phyloP scores from a whole-genome alignment of 2,888 invertebrate genomes.

The Zaprionus lineosus region DNA sequence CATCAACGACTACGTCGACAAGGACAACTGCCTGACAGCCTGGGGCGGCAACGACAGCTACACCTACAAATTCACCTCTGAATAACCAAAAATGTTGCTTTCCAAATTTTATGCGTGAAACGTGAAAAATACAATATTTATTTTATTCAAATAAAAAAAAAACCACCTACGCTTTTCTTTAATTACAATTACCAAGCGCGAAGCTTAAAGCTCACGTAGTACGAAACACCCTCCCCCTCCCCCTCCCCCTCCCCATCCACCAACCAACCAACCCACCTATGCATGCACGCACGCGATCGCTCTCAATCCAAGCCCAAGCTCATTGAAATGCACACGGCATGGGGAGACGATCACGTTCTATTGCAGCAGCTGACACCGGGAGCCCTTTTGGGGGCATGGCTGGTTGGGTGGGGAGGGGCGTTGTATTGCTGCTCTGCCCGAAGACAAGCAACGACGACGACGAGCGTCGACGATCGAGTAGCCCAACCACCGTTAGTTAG shows the following conservation, averaged over 20 bases:
- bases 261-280: too few relatives aligned
- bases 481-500: conserved; percentile 61
- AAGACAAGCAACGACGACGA: conserved; percentile 45
- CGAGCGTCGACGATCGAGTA: conserved; percentile 13
- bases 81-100: too few relatives aligned
- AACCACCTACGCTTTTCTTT: too few relatives aligned
- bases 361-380: conserved; percentile 43
- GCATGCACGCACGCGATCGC: not conserved
- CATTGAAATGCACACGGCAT: conserved; percentile 58
- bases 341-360: conserved; percentile 56
- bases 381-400: conserved; percentile 49
- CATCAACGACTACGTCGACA: conserved; percentile 88
- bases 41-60: conserved; percentile 93
- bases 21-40: conserved; percentile 88
- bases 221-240: too few relatives aligned
- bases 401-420: conserved; percentile 44
- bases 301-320: conserved; percentile 18
- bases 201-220: too few relatives aligned
- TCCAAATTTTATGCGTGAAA: conserved; percentile 8
- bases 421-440: conserved; percentile 53
- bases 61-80: conserved; percentile 85
- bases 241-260: too few relatives aligned
- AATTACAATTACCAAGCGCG: not conserved
- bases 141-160: conserved; percentile 15
- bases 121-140: conserved; percentile 59